A percentile compares a stretch with the other conserved stretches of the same genome.
These are phyloP conservation scores for Hypselothyrea guttata DNA, from an alignment of 2,888 invertebrate species.

Conservation along the genomic window DNA sequence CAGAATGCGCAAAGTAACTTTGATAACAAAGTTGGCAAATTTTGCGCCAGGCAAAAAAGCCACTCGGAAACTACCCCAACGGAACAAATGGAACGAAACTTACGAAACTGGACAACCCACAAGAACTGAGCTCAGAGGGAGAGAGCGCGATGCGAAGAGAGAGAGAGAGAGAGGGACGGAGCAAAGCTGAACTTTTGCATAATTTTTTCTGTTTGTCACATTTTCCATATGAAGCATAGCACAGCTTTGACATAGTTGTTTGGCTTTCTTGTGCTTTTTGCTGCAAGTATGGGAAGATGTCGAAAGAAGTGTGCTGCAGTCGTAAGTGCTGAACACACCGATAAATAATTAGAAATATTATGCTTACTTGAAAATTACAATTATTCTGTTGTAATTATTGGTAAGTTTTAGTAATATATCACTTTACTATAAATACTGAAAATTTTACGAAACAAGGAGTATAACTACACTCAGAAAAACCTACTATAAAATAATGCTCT, in stretches of 20 bases:
- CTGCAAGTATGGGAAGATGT: not conserved
- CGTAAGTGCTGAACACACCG: not conserved
- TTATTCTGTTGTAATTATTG: too few relatives aligned
- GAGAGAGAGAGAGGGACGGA: too few relatives aligned
- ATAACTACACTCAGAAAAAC: too few relatives aligned
- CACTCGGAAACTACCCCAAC: slow-evolving; percentile 3
- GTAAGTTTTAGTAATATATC: too few relatives aligned
- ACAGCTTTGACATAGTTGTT: slow-evolving; percentile 63
- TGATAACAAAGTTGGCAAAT: too few relatives aligned
- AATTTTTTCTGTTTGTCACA: slow-evolving; percentile 22
- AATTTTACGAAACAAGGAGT: too few relatives aligned
- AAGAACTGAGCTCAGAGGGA: slow-evolving; percentile 16
- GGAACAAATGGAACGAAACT: slow-evolving; percentile 19
- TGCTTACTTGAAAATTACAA: too few relatives aligned
- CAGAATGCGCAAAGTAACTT: not conserved
- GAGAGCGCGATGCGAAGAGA: not conserved
- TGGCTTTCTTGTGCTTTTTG: slow-evolving; percentile 27
- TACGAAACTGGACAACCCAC: slow-evolving; percentile 26
- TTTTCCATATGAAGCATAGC: slow-evolving; percentile 8
- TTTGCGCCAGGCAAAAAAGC: not conserved
- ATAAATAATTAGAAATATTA: too few relatives aligned
- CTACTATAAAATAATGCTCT: too few relatives aligned
- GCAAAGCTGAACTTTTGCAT: slow-evolving; percentile 48
- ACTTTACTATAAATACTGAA: too few relatives aligned
- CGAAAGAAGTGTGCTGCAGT: not conserved